phyloP scores from a whole-genome alignment of 2,888 invertebrate species.

The Leuctra nigra region DNA sequence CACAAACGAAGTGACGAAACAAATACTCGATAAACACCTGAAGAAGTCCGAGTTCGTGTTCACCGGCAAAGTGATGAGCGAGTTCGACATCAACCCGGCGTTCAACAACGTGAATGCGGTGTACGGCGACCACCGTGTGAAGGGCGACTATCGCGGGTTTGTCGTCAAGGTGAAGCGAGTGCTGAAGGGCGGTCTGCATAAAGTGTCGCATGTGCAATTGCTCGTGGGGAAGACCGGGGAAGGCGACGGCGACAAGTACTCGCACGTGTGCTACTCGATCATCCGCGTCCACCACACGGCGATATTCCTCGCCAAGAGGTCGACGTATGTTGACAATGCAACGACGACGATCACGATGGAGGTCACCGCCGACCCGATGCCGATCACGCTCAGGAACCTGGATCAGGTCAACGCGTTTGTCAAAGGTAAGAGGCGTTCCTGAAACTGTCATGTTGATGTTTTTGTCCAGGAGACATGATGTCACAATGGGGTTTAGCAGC shows the following conservation, averaged over 20 bases:
- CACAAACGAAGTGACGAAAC: not conserved
- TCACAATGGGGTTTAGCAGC: no score
- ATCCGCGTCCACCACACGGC: constrained; percentile 27
- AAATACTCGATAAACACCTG: not conserved
- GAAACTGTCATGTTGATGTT: no score
- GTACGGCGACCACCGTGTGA: not conserved
- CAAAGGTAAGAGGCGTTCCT: constrained; percentile 46
- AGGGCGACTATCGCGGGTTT: constrained; percentile 12
- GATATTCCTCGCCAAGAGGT: constrained; percentile 24
- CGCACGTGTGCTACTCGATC: not conserved
- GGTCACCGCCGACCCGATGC: constrained; percentile 45
- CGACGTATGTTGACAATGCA: not conserved
- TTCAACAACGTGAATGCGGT: not conserved
- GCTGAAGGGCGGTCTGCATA: constrained; percentile 20
- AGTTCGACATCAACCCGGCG: not conserved
- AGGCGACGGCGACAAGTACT: not conserved
- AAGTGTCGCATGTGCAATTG: not conserved
- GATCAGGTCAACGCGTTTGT: constrained; percentile 49
- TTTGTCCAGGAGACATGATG: no score
- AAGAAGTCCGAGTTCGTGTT: constrained; percentile 21
- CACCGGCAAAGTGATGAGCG: constrained; percentile 24
- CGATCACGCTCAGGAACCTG: constrained; percentile 47
- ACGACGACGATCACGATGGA: constrained; percentile 34
- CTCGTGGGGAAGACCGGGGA: not conserved
- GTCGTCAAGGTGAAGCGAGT: constrained; percentile 21